Conservation (phyloP, 2,888 invertebrate genomes). For the Drosophila meridionalis region DNA sequence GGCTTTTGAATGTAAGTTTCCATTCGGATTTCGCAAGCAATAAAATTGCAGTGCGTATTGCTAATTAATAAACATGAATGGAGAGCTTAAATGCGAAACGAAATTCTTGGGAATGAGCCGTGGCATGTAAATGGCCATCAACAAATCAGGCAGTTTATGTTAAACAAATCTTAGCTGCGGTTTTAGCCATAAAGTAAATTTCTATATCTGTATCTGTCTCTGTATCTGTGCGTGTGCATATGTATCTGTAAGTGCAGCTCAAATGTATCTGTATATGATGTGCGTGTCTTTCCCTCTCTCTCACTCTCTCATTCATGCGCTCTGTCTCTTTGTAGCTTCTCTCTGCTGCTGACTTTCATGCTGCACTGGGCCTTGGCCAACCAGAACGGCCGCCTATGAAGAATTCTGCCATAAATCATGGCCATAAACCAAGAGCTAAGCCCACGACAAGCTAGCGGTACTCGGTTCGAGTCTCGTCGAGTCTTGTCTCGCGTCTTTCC, state of each 20-base stretch:
- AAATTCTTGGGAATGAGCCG: slow-evolving; percentile 27
- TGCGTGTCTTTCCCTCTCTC: slow-evolving; percentile 61
- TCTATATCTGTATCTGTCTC: slow-evolving; percentile 17
- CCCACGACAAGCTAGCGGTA: slow-evolving; percentile 53
- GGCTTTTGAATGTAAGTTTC: slow-evolving; percentile 7
- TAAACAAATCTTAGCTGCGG: slow-evolving; percentile 61
- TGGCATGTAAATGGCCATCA: slow-evolving; percentile 71
- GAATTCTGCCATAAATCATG: slow-evolving; percentile 80
- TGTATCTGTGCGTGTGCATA: neutral
- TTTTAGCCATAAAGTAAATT: slow-evolving; percentile 67
- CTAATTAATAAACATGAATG: slow-evolving; percentile 48
- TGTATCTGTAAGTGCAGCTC: slow-evolving; percentile 8
- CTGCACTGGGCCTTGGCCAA: slow-evolving; percentile 70
- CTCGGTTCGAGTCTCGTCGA: slow-evolving; percentile 22
- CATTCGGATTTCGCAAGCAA: neutral
- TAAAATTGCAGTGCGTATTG: slow-evolving; percentile 39
- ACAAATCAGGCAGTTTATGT: slow-evolving; percentile 75
- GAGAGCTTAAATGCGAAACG: slow-evolving; percentile 23
- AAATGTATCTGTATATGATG: slow-evolving; percentile 18
- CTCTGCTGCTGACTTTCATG: slow-evolving; percentile 59
- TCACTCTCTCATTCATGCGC: slow-evolving; percentile 7
- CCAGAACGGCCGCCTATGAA: slow-evolving; percentile 82
- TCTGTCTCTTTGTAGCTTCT: slow-evolving; percentile 13
- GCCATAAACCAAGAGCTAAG: slow-evolving; percentile 61
- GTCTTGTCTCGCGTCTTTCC: slow-evolving; percentile 28